Percentiles rank a stretch among this genome's conserved stretches.
Conservation (phyloP, 2,888 invertebrate species). For the Psococerastis gibbosa region DNA sequence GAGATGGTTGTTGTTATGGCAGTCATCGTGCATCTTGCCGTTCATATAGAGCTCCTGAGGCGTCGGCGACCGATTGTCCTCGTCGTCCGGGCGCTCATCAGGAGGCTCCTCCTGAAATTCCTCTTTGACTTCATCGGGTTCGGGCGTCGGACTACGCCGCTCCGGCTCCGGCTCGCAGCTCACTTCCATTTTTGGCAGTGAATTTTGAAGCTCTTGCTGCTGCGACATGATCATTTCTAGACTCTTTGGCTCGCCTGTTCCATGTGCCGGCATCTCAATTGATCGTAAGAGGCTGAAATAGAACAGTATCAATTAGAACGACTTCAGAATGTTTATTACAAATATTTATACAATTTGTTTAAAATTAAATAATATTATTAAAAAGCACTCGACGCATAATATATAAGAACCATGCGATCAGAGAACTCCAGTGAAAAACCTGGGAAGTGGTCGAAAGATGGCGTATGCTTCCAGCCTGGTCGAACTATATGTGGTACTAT, state of each 20-base stretch:
- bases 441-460: too few relatives aligned
- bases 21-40: slow-evolving; percentile 7
- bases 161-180: not conserved
- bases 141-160: not conserved
- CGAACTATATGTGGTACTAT: too few relatives aligned
- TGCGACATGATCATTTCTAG: slow-evolving; percentile 57
- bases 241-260: slow-evolving; percentile 26
- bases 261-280: slow-evolving; percentile 46
- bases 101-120: not conserved
- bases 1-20: slow-evolving; percentile 13
- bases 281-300: slow-evolving; percentile 54
- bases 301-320: too few relatives aligned
- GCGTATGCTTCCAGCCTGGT: too few relatives aligned
- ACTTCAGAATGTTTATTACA: too few relatives aligned
- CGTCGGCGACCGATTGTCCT: slow-evolving; percentile 1
- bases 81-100: not conserved
- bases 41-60: slow-evolving; percentile 8
- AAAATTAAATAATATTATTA: too few relatives aligned
- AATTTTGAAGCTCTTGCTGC: slow-evolving; percentile 35
- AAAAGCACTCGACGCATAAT: too few relatives aligned
- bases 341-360: too few relatives aligned
- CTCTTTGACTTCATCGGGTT: not conserved
- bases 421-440: too few relatives aligned
- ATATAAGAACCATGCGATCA: too few relatives aligned
- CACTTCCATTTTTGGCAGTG: slow-evolving; percentile 22